phyloP scores from a whole-genome alignment of 2,888 invertebrate species.

The Ferdinandea cuprea region DNA sequence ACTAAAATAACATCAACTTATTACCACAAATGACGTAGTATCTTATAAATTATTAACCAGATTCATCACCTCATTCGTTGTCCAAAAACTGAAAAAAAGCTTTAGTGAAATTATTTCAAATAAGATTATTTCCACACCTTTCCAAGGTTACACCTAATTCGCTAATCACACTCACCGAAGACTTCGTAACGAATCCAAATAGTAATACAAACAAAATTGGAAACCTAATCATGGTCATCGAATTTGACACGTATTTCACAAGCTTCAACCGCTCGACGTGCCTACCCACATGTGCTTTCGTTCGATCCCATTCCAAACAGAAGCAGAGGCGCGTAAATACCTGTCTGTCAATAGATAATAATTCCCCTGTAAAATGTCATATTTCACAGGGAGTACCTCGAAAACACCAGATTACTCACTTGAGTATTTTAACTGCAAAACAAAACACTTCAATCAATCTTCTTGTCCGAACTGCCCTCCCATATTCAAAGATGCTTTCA shows the following conservation, averaged over 20 bases:
- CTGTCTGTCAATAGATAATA: background rate
- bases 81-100: constrained; percentile 1
- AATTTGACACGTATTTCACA: constrained; percentile 44
- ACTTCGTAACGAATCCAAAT: constrained; percentile 48
- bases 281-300: constrained; percentile 16
- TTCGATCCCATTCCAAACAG: constrained; percentile 14
- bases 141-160: constrained; percentile 58
- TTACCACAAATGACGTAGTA: background rate
- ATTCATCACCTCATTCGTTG: constrained; percentile 5
- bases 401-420: background rate
- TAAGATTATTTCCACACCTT: constrained; percentile 43
- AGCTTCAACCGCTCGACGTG: constrained; percentile 23
- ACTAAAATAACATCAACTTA: background rate
- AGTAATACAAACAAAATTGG: constrained; percentile 2
- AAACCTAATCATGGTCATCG: constrained; percentile 47
- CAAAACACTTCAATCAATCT: constrained; percentile 4
- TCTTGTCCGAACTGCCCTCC: constrained; percentile 7
- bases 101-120: constrained; percentile 43
- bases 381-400: background rate
- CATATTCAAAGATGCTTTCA: background rate
- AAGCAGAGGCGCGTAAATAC: constrained; percentile 3
- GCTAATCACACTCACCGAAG: constrained; percentile 30
- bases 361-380: background rate
- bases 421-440: constrained; percentile 9
- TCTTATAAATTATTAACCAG: constrained; percentile 6